phyloP scores from a whole-genome alignment of 2,797 vertebrate genomes.

The Chanos chanos region DNA sequence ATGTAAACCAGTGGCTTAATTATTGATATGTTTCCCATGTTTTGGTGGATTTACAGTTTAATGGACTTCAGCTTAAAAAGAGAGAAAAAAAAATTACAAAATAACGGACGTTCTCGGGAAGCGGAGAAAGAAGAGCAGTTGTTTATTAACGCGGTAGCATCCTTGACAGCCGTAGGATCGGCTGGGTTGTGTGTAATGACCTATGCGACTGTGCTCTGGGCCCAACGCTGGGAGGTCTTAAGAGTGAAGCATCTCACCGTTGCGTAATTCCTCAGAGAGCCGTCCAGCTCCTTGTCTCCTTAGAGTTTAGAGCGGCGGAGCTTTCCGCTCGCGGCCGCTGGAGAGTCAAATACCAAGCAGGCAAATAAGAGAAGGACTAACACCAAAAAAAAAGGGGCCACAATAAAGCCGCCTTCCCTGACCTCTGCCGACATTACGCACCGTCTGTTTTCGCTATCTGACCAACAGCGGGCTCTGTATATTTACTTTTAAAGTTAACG shows the following conservation, averaged over 20 bases:
- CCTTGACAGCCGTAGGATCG: constrained; percentile 5
- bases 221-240: no score
- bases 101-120: neutral
- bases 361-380: neutral
- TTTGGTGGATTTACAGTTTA: neutral
- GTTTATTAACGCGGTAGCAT: constrained; percentile 8
- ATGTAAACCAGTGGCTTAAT: constrained; percentile 19
- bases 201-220: neutral
- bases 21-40: constrained; percentile 13
- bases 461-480: no score
- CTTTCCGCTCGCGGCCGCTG: neutral
- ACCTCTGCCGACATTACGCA: no score
- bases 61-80: neutral
- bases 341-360: neutral
- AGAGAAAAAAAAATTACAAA: neutral
- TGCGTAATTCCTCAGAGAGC: no score
- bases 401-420: neutral
- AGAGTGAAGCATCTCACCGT: no score
- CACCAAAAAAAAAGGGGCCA: no score
- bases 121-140: neutral
- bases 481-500: no score
- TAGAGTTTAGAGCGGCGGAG: neutral
- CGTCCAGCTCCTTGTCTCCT: neutral
- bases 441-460: no score
- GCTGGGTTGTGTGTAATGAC: constrained; percentile 13